Evolutionary conservation across 1,140 invertebrate genomes (phyloP), one percentile per base, ranked within the genome.

Genomic region (Araneus ventricosus): DNA sequence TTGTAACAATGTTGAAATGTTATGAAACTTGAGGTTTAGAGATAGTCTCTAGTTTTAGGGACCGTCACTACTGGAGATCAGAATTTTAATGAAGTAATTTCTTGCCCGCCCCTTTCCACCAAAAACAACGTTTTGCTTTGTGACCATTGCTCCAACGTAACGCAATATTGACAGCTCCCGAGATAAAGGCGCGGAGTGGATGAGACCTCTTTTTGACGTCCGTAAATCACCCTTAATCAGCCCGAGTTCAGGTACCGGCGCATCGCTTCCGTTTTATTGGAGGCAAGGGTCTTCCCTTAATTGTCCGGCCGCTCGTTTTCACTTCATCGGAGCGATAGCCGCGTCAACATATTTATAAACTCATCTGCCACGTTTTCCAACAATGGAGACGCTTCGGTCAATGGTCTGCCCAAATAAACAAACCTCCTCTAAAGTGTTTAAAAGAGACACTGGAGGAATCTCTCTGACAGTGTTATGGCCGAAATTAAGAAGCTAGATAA

Each of bases 221-320:
- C 63, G 67, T 89, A 89, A 89, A 89, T 89, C 88, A 89, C 67
- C 88, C 88, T 52, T 89, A 89, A 89, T 89, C 88, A 89, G 88
- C 41, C 34, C 27, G 10, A 4, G 5, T 6, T 22, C 67, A 88
- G 63, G 61, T 70, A 75, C 41, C 27, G 70, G 70, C 70, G n/a
- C 61, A 24, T 88, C 37, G 45, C 88, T 86, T 59, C 45, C 84
- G 70, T 67, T 79, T 20, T 41, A 52, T n/a, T 39, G 67, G 27
- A 45, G n/a, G 70, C 27, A 24, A 67, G 84, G 41, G 45, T 86
- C 45, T 59, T 61, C n/a, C 24, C 41, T 89, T 79, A 89, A 79
- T 89, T 79, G 67, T 79, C 70, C 24, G 22, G 10, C 61, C 17
- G 30, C 86, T 88, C 88, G 41, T 89, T 89, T 79, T 14, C 67